A percentile compares a stretch with the other conserved stretches of the same genome.
phyloP scores from a whole-genome alignment of 2,797 vertebrate species.

The Pangasius larnaudii region DNA sequence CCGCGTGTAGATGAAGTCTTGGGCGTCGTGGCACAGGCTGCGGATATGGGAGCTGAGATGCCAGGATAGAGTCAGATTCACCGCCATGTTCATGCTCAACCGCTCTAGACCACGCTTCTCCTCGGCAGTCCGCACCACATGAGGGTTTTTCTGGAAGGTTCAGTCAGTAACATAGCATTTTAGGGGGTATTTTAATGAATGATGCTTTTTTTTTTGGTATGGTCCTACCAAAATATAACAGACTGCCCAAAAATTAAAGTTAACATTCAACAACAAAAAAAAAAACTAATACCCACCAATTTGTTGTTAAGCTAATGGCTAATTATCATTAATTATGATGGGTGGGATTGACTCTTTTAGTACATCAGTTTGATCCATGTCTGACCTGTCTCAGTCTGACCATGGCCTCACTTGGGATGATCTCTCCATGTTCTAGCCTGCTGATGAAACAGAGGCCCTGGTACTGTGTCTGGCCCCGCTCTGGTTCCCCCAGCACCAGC shows the following conservation, averaged over 20 bases:
- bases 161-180: not conserved
- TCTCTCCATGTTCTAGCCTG: conserved; percentile 80
- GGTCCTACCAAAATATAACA: not conserved
- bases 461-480: conserved; percentile 85
- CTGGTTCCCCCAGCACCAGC: conserved; percentile 84
- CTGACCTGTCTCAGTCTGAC: conserved; percentile 83
- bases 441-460: conserved; percentile 86
- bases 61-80: conserved; percentile 81
- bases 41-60: conserved; percentile 81
- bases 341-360: not conserved
- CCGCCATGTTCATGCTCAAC: conserved; percentile 78
- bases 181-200: too few species aligned
- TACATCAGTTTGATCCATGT: not conserved
- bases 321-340: not conserved
- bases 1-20: conserved; percentile 79
- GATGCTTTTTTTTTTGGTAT: not conserved
- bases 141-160: conserved; percentile 79
- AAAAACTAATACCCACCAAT: not conserved
- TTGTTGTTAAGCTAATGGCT: not conserved
- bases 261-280: not conserved
- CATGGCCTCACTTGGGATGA: conserved; percentile 88
- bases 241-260: not conserved
- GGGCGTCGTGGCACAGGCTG: conserved; percentile 80
- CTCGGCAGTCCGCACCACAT: conserved; percentile 79
- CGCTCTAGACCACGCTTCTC: conserved; percentile 76